phyloP scores from a whole-genome alignment of 2,797 vertebrate species.

The Coilia nasus region DNA sequence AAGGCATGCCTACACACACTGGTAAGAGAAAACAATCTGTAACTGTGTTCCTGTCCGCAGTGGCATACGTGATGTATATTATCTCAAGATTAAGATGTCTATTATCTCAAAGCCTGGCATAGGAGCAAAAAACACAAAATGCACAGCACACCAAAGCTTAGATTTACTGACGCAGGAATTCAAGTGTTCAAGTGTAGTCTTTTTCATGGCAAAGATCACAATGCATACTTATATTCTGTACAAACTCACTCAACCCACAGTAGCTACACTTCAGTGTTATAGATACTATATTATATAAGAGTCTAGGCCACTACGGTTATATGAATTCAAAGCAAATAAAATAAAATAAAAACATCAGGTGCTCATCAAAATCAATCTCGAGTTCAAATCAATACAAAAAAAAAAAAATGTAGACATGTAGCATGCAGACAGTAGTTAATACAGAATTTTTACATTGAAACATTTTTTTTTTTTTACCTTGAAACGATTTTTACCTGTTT shows the following conservation, averaged over 20 bases:
- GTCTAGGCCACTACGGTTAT: no score
- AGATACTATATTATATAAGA: background rate
- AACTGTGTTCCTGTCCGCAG: background rate
- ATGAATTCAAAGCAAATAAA: no score
- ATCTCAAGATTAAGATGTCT: background rate
- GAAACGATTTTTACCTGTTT: no score
- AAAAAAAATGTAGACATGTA: background rate
- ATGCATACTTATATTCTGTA: background rate
- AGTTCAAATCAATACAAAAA: background rate
- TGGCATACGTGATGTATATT: background rate
- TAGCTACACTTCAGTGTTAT: background rate
- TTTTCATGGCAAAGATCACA: background rate
- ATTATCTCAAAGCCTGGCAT: background rate
- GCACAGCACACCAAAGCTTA: background rate
- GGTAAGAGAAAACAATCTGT: conserved; percentile 2
- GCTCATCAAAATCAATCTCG: no score
- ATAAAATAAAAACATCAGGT: no score
- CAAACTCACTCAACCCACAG: background rate
- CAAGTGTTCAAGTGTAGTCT: background rate
- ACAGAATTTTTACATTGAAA: no score
- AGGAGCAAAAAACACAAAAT: background rate
- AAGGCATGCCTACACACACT: background rate
- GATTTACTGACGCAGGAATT: background rate
- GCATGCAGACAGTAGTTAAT: background rate
- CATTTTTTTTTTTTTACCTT: no score